A percentile compares a stretch with the other conserved stretches of the same genome.
These are phyloP conservation scores for Thera britannica DNA, from an alignment of 2,888 invertebrate species.

Conservation along the genomic window DNA sequence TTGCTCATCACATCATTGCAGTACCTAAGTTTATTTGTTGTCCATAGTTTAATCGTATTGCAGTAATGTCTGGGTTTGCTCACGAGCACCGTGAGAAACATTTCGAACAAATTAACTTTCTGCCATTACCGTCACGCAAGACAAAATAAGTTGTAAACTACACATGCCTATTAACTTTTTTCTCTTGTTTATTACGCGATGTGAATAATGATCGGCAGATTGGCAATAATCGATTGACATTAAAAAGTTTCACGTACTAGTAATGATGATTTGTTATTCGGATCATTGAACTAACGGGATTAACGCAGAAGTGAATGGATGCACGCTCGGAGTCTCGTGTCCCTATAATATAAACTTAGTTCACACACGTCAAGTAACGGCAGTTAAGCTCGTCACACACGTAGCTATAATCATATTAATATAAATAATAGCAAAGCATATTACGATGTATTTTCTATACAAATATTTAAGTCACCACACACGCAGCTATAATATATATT, in stretches of 20 bases:
- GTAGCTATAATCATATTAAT: too few relatives aligned
- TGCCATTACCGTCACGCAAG: slow-evolving; percentile 74
- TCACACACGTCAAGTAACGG: slow-evolving; percentile 35
- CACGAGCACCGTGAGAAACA: slow-evolving; percentile 76
- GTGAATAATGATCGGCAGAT: slow-evolving; percentile 57
- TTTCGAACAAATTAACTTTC: slow-evolving; percentile 71
- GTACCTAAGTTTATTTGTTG: slow-evolving; percentile 43
- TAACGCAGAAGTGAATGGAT: slow-evolving; percentile 53
- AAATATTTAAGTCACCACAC: too few relatives aligned
- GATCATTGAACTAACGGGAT: slow-evolving; percentile 77
- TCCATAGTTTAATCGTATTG: slow-evolving; percentile 40
- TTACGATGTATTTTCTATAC: too few relatives aligned
- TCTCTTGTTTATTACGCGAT: slow-evolving; percentile 58
- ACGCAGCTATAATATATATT: too few relatives aligned
- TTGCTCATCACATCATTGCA: slow-evolving; percentile 43
- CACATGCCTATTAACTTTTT: slow-evolving; percentile 55
- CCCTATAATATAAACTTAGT: slow-evolving; percentile 42
- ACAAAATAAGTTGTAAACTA: slow-evolving; percentile 62
- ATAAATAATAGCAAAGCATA: too few relatives aligned
- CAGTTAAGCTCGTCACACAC: background rate
- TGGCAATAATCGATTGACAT: slow-evolving; percentile 59
- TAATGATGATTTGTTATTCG: slow-evolving; percentile 61
- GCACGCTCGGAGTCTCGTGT: slow-evolving; percentile 56
- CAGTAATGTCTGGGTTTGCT: slow-evolving; percentile 56
- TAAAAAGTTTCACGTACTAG: slow-evolving; percentile 65